phyloP scores from a whole-genome alignment of 2,797 vertebrate genomes.

The Acestrorhynchus altus region DNA sequence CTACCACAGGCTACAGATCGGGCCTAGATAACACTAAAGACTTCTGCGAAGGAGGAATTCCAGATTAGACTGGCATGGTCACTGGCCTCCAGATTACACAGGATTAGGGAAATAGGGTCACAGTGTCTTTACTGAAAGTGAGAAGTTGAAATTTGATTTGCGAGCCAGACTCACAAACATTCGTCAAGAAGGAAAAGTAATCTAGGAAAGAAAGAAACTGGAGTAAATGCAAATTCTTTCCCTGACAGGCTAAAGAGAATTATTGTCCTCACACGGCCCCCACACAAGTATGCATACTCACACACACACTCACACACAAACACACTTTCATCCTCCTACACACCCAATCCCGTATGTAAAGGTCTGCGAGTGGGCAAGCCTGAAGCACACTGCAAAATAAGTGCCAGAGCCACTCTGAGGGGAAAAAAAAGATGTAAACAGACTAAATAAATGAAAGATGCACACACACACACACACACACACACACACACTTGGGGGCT shows the following conservation, averaged over 20 bases:
- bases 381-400: constrained; percentile 35
- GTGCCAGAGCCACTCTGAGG: constrained; percentile 11
- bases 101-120: neutral
- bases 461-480: neutral
- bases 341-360: constrained; percentile 16
- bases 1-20: neutral
- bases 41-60: neutral
- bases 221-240: neutral
- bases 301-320: neutral
- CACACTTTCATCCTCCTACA: constrained; percentile 31
- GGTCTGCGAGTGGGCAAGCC: constrained; percentile 20
- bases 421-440: constrained; percentile 26
- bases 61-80: constrained; percentile 14
- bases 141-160: constrained; percentile 18
- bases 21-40: constrained; percentile 11
- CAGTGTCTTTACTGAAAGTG: neutral
- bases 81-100: neutral
- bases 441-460: constrained; percentile 39
- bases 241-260: constrained; percentile 15
- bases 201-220: neutral
- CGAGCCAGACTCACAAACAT: neutral
- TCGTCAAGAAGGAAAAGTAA: neutral
- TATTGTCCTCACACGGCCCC: constrained; percentile 3
- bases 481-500: constrained; percentile 9
- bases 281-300: neutral